Percentiles rank a stretch among this genome's conserved stretches.
Conservation (phyloP, 2,888 invertebrate genomes). For the Trypoxylon attenuatum region DNA sequence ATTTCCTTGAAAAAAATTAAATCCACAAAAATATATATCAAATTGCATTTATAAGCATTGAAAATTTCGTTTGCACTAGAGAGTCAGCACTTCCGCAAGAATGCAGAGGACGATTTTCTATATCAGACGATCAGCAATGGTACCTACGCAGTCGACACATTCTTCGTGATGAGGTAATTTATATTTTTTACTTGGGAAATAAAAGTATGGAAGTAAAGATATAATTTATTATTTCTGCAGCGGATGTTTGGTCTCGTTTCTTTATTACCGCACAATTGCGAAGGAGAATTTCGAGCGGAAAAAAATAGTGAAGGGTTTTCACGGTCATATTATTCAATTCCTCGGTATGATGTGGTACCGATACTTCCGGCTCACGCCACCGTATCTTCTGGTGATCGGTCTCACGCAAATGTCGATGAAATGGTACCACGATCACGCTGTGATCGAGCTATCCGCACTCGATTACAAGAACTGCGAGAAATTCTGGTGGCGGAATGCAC, state of each 20-base stretch:
- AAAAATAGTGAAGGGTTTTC: constrained; percentile 72
- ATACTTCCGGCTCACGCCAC: constrained; percentile 83
- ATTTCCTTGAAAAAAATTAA: background rate
- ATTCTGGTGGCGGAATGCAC: constrained; percentile 90
- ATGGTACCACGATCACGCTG: constrained; percentile 83
- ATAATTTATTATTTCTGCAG: constrained; percentile 75
- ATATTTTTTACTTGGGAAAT: background rate
- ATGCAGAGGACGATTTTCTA: constrained; percentile 72
- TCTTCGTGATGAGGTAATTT: constrained; percentile 79
- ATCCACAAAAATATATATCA: too few relatives aligned
- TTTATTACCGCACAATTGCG: constrained; percentile 81
- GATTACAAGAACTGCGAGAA: constrained; percentile 84
- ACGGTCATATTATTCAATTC: constrained; percentile 75
- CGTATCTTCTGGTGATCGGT: constrained; percentile 87
- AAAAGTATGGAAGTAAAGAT: background rate
- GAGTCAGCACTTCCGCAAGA: constrained; percentile 71
- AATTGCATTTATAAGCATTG: background rate
- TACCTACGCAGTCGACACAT: constrained; percentile 78
- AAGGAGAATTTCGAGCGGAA: constrained; percentile 75
- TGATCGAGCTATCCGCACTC: constrained; percentile 83
- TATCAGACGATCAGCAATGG: constrained; percentile 77
- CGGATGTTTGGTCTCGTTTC: constrained; percentile 83
- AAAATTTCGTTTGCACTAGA: constrained; percentile 74
- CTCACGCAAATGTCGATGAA: constrained; percentile 83
- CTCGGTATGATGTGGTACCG: constrained; percentile 74